A percentile compares a stretch with the other conserved stretches of the same genome.
Evolutionary conservation across 2,797 vertebrate species (phyloP).

Genomic region (Streptopelia turtur): DNA sequence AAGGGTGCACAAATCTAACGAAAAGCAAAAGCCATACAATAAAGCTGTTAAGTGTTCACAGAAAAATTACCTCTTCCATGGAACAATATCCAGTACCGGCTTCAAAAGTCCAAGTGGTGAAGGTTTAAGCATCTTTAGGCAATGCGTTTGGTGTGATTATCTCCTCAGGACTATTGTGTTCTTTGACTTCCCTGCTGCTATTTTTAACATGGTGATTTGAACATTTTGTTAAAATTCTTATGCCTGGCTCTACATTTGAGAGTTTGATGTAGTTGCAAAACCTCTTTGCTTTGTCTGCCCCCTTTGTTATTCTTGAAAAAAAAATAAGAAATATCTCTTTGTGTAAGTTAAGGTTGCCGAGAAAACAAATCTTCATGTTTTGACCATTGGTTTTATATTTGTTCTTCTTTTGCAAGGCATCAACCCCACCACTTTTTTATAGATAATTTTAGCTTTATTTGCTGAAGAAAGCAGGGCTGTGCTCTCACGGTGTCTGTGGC

Average conservation of each 20-base stretch:
- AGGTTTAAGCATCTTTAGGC: not conserved
- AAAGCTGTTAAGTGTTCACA: not conserved
- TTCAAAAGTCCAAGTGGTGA: not conserved
- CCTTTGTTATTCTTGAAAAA: not conserved
- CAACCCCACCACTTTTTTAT: not conserved
- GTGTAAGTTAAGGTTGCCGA: not conserved
- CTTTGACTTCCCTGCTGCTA: not conserved
- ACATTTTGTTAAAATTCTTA: not conserved
- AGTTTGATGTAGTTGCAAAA: not conserved
- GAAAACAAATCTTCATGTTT: not conserved
- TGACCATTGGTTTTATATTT: not conserved
- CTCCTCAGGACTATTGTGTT: not conserved
- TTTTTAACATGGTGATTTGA: not conserved
- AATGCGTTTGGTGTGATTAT: not conserved
- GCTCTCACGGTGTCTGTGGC: not conserved
- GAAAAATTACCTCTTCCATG: not conserved
- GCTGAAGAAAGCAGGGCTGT: not conserved
- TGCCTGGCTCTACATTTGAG: not conserved
- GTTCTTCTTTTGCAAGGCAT: not conserved
- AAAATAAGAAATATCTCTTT: not conserved
- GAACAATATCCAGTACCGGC: not conserved
- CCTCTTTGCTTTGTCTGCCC: not conserved
- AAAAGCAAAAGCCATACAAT: not conserved
- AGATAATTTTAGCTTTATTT: not conserved
- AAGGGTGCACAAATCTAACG: not conserved